Conservation (phyloP, 2,113 vertebrate species). For the Tragelaphus scriptus region DNA sequence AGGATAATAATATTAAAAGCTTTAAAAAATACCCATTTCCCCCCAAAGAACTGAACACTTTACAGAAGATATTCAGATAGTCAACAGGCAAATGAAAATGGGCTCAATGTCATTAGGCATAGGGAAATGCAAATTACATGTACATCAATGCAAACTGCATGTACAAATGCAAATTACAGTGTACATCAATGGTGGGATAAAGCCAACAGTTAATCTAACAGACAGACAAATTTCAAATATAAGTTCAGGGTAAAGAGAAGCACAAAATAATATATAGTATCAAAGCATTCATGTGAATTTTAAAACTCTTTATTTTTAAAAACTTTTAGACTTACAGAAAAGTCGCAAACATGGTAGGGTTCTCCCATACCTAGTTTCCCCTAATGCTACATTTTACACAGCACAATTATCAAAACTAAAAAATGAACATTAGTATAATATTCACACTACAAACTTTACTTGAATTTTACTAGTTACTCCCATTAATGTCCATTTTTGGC, state of each 20-base stretch:
- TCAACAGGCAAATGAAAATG: neutral
- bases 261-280: neutral
- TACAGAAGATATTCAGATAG: constrained; percentile 26
- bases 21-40: neutral
- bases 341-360: neutral
- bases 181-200: neutral
- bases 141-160: neutral
- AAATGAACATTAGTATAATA: neutral
- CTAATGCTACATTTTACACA: neutral
- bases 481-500: neutral
- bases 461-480: neutral
- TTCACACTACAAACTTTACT: neutral
- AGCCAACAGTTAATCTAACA: neutral
- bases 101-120: neutral
- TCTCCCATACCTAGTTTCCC: neutral
- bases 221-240: neutral
- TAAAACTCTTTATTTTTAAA: constrained; percentile 7
- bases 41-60: neutral
- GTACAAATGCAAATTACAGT: neutral
- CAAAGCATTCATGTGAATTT: neutral
- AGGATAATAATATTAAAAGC: neutral
- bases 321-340: constrained; percentile 7
- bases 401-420: neutral
- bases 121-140: constrained; percentile 31
- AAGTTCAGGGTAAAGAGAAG: constrained; percentile 32